Percentiles rank a stretch among this genome's conserved stretches.
Conservation (phyloP, 2,797 vertebrate genomes). For the Phoeniculus purpureus region DNA sequence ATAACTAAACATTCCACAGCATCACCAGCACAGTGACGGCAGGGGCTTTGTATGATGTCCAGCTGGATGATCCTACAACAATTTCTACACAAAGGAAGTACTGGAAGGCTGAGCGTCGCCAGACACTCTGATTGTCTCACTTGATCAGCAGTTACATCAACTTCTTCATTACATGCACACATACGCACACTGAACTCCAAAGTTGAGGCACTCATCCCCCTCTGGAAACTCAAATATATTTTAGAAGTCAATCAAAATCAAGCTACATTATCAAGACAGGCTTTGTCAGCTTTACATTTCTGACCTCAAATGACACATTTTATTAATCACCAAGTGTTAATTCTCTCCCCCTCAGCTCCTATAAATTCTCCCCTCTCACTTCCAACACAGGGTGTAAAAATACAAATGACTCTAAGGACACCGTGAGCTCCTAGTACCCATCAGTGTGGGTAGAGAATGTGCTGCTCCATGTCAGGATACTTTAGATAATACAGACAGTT, state of each 20-base stretch:
- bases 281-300: constrained; percentile 35
- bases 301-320: constrained; percentile 22
- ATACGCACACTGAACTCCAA: background rate
- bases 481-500: constrained; percentile 20
- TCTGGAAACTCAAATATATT: constrained; percentile 10
- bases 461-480: background rate
- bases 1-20: background rate
- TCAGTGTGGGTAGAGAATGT: background rate
- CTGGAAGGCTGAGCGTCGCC: background rate
- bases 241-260: constrained; percentile 25
- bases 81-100: background rate
- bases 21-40: accelerated
- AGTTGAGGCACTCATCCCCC: background rate
- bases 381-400: constrained; percentile 33
- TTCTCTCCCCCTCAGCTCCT: constrained; percentile 30
- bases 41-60: background rate
- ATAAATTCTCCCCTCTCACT: constrained; percentile 24
- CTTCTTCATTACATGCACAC: background rate
- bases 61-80: background rate
- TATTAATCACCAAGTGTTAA: constrained; percentile 44
- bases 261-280: constrained; percentile 10
- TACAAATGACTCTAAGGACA: background rate
- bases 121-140: background rate
- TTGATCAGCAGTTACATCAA: background rate
- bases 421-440: background rate